phyloP scores from a whole-genome alignment of 2,113 vertebrate genomes.

The Sinocyclocheilus maitianheensis region DNA sequence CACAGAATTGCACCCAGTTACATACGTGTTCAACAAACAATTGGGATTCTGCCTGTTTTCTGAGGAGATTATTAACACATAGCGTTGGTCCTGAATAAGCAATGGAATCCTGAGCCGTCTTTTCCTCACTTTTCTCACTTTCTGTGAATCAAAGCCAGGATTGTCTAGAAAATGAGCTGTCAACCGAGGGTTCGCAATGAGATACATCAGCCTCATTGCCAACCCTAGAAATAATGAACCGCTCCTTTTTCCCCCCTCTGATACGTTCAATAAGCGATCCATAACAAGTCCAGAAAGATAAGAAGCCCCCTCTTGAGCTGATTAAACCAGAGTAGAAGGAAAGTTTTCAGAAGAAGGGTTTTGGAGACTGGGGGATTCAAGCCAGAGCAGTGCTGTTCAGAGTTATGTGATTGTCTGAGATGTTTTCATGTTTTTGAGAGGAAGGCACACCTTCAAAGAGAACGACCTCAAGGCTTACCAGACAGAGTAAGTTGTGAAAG shows the following conservation, averaged over 20 bases:
- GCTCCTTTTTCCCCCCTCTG: conserved; percentile 68
- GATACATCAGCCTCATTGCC: conserved; percentile 76
- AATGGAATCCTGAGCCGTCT: conserved; percentile 68
- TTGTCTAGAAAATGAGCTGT: conserved; percentile 80
- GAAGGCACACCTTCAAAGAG: conserved; percentile 22
- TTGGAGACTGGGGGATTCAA: conserved; percentile 59
- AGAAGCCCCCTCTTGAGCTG: conserved; percentile 71
- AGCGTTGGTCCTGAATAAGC: conserved; percentile 75
- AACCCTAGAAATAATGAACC: conserved; percentile 76
- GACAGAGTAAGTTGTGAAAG: not conserved
- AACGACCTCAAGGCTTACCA: conserved; percentile 27
- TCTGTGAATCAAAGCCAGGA: conserved; percentile 71
- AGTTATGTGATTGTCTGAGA: conserved; percentile 48
- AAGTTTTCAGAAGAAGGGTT: conserved; percentile 60
- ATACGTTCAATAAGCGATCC: conserved; percentile 73
- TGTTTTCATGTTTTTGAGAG: conserved; percentile 34
- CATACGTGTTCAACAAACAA: conserved; percentile 77
- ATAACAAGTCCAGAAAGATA: conserved; percentile 73
- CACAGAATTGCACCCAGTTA: conserved; percentile 62
- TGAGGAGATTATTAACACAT: conserved; percentile 78
- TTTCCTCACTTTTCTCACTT: conserved; percentile 47
- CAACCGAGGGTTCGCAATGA: conserved; percentile 71
- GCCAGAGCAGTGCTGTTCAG: conserved; percentile 56
- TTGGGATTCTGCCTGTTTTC: conserved; percentile 73
- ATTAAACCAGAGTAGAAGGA: conserved; percentile 64